Evolutionary conservation across 2,113 vertebrate genomes (phyloP).

Genomic region (Myotis brandtii): DNA sequence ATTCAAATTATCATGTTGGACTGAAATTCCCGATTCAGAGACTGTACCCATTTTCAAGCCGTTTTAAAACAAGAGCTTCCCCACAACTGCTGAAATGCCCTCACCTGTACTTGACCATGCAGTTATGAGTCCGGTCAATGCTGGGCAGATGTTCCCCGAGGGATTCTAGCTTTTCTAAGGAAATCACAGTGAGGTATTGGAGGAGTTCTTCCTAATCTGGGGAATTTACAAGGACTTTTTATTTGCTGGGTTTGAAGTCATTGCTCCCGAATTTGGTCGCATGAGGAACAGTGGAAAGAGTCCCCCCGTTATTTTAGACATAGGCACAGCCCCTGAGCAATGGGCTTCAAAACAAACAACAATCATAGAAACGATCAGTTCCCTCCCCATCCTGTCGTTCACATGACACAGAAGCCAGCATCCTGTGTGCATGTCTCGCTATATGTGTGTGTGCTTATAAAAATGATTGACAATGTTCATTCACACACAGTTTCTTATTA

Average conservation of each 20-base stretch:
- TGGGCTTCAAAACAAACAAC: constrained; percentile 12
- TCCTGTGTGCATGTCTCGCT: not conserved
- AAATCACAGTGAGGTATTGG: not conserved
- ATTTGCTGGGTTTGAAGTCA: not conserved
- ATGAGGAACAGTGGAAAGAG: not conserved
- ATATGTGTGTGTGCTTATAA: not conserved
- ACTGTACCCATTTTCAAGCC: not conserved
- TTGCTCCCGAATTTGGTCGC: not conserved
- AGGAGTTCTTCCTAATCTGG: not conserved
- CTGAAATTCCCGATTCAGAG: not conserved
- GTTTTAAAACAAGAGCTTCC: not conserved
- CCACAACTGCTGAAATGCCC: not conserved
- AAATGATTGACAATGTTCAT: not conserved
- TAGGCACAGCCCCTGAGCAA: not conserved
- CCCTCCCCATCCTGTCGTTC: not conserved
- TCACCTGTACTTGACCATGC: not conserved
- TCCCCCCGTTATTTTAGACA: not conserved
- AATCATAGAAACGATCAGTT: not conserved
- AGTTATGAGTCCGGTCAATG: not conserved
- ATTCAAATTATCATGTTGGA: not conserved
- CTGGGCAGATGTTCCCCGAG: not conserved
- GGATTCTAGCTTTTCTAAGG: constrained; percentile 11
- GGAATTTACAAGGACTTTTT: not conserved
- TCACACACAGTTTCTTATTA: not conserved
- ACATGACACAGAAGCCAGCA: not conserved